These are phyloP conservation scores for Camptogramma bilineatum DNA, from an alignment of 2,888 invertebrate species.

Conservation along the genomic window DNA sequence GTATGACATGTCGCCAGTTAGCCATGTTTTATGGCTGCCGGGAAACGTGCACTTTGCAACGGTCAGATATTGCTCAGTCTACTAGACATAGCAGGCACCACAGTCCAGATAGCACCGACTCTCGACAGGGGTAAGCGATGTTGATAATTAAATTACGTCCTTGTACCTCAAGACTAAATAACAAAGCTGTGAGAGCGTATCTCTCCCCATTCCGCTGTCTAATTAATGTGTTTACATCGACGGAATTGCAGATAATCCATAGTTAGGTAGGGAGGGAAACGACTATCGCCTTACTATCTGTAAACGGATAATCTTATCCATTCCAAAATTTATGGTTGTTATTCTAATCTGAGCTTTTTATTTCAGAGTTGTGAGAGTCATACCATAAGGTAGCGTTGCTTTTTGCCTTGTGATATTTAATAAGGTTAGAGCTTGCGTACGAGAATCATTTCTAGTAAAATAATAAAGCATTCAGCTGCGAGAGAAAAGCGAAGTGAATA, in stretches of 20 bases:
- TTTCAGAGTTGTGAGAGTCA: not conserved
- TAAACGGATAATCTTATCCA: constrained; percentile 24
- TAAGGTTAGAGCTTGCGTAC: not conserved
- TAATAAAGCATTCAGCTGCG: constrained; percentile 32
- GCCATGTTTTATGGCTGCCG: constrained; percentile 61
- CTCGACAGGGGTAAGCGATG: constrained; percentile 57
- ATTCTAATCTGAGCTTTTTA: constrained; percentile 4
- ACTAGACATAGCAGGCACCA: constrained; percentile 52
- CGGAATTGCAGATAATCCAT: constrained; percentile 41
- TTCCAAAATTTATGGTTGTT: constrained; percentile 23
- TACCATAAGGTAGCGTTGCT: not conserved
- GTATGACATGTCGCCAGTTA: constrained; percentile 63
- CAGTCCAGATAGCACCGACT: constrained; percentile 48
- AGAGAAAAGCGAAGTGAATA: constrained; percentile 50
- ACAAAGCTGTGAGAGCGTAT: constrained; percentile 51
- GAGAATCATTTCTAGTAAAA: constrained; percentile 15
- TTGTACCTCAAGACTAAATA: constrained; percentile 51
- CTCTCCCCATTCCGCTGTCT: constrained; percentile 45
- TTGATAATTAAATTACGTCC: constrained; percentile 66
- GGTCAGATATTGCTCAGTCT: constrained; percentile 52
- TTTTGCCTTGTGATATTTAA: not conserved
- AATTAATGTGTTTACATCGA: constrained; percentile 46
- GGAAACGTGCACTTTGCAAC: constrained; percentile 46
- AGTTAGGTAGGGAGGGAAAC: constrained; percentile 31
- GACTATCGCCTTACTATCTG: constrained; percentile 13